Conservation (phyloP, 2,888 invertebrate species). For the Galeruca laticollis region DNA sequence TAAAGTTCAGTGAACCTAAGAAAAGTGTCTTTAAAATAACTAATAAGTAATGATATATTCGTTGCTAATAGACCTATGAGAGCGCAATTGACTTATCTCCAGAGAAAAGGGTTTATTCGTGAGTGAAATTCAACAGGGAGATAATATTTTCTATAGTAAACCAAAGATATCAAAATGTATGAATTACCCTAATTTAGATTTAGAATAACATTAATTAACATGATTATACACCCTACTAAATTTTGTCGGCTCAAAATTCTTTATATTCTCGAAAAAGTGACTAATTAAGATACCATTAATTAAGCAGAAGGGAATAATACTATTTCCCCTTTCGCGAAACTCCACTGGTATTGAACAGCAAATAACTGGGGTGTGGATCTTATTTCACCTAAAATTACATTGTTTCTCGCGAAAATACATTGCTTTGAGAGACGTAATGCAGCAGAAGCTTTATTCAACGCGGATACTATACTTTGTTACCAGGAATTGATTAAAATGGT, state of each 20-base stretch:
- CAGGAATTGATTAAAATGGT: constrained; percentile 29
- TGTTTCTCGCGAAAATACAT: constrained; percentile 34
- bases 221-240: too few species aligned
- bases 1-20: too few species aligned
- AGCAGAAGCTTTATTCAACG: constrained; percentile 26
- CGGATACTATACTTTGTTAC: constrained; percentile 26
- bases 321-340: not conserved
- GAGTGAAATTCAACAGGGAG: too few species aligned
- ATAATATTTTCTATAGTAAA: too few species aligned
- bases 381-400: constrained; percentile 38
- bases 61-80: too few species aligned
- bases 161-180: too few species aligned
- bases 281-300: not conserved
- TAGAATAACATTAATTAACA: too few species aligned
- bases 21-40: too few species aligned
- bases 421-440: constrained; percentile 25
- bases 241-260: not conserved
- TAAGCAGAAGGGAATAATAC: not conserved
- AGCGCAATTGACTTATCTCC: too few species aligned
- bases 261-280: not conserved
- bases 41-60: too few species aligned
- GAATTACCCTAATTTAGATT: too few species aligned
- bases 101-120: too few species aligned
- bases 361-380: constrained; percentile 17
- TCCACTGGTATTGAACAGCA: constrained; percentile 8